phyloP scores from a whole-genome alignment of 2,888 invertebrate species.

The Leptinotarsa peninsularis region DNA sequence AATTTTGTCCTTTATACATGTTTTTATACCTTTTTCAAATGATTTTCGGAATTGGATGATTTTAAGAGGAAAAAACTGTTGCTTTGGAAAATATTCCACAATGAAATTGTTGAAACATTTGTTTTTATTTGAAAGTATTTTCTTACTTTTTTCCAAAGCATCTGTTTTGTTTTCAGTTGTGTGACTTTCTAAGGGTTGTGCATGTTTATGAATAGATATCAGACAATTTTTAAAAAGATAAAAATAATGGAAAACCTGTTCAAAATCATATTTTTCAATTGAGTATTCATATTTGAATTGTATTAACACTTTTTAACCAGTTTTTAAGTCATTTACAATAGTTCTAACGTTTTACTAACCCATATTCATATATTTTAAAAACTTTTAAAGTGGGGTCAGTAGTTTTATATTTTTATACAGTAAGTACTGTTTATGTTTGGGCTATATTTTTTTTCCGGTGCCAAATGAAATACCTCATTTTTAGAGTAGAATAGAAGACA shows the following conservation, averaged over 20 bases:
- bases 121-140: background rate
- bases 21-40: constrained; percentile 2
- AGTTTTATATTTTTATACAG: constrained; percentile 1
- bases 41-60: background rate
- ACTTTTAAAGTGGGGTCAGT: constrained; percentile 14
- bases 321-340: constrained; percentile 27
- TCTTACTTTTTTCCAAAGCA: constrained; percentile 2
- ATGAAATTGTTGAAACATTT: background rate
- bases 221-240: background rate
- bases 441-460: background rate
- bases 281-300: constrained; percentile 21
- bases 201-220: background rate
- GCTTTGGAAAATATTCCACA: background rate
- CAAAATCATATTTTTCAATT: constrained; percentile 20
- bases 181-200: constrained; percentile 15
- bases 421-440: background rate
- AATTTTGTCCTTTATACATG: constrained; percentile 10
- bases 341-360: constrained; percentile 28
- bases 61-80: background rate
- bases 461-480: constrained; percentile 18
- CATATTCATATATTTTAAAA: constrained; percentile 9
- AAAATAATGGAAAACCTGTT: constrained; percentile 1
- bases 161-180: constrained; percentile 10
- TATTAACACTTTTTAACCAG: constrained; percentile 27
- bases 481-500: background rate